Evolutionary conservation across 2,113 vertebrate genomes (phyloP), one percentile per base, ranked within the genome.

Genomic region (Oophaga pumilio): DNA sequence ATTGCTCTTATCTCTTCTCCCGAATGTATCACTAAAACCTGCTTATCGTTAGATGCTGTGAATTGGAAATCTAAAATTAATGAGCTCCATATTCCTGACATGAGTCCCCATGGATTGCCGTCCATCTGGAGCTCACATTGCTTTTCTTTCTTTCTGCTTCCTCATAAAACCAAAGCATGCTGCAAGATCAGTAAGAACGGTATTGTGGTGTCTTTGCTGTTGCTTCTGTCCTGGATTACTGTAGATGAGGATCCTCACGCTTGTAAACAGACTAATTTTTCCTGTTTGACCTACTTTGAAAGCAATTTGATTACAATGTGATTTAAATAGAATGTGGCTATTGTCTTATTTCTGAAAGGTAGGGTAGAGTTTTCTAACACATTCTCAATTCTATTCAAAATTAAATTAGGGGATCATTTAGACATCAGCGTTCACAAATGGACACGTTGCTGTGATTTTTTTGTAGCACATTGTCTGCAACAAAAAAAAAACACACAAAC

Each of bases 51-150:
- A 74, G 78, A 66, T 73, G 78, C 86, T 82, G 79, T 87, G 86
- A 87, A 87, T 68, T 87, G 79, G 73, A 87, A 87, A 87, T 82
- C 53, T 87, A 82, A 87, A 87, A 82, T 87, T 82, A 87, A 82
- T 82, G 86, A 87, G 86, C 77, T 87, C 78, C 68, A 82, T 87
- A 87, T 87, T 87, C 64, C 77, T 60, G 52, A 87, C 68, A 74
- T 62, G 53, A 81, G 28, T 87, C 86, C 86, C 86, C 22, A 60
- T 62, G 68, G 86, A 82, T 82, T 82, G 68, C 56, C n/a, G 53
- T 76, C 86, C 86, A 87, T 87, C 86, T 87, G 86, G 86, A 82
- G 76, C 86, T 87, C 28, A 82, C 78, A 74, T 28, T 82, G 53
- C 66, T 62, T 53, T 52, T 71, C 71, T 43, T 50, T 73, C 53